Conservation (phyloP, 2,888 invertebrate genomes). For the Drosophila meridionalis region DNA sequence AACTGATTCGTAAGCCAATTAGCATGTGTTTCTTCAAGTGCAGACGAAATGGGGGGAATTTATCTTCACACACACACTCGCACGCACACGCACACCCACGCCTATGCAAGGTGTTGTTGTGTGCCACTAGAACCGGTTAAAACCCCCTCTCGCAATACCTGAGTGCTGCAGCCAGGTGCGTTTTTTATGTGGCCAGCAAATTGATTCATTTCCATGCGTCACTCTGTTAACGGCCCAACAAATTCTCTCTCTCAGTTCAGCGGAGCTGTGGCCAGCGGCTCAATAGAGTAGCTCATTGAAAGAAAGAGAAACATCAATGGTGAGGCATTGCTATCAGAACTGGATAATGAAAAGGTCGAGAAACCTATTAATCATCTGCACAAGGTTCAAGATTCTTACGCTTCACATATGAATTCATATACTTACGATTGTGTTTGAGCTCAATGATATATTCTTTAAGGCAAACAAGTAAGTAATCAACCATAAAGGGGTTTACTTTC, state of each 20-base stretch:
- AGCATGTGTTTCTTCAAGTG: slow-evolving; percentile 52
- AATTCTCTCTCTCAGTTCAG: slow-evolving; percentile 1
- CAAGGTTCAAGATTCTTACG: slow-evolving; percentile 27
- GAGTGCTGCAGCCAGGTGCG: slow-evolving; percentile 30
- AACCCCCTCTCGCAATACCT: background rate
- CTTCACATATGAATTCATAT: slow-evolving; percentile 2
- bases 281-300: background rate
- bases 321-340: background rate
- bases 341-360: slow-evolving; percentile 14
- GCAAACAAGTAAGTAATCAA: slow-evolving; percentile 36
- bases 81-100: slow-evolving; percentile 19
- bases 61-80: slow-evolving; percentile 30
- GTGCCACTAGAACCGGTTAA: slow-evolving; percentile 45
- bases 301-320: slow-evolving; percentile 1
- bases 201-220: slow-evolving; percentile 50
- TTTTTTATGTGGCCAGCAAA: slow-evolving; percentile 38
- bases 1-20: slow-evolving; percentile 73
- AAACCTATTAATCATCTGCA: slow-evolving; percentile 44
- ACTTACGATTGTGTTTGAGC: slow-evolving; percentile 2
- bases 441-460: background rate
- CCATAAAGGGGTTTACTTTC: slow-evolving; percentile 4
- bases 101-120: slow-evolving; percentile 49
- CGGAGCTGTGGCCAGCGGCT: slow-evolving; percentile 35
- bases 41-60: slow-evolving; percentile 7
- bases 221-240: slow-evolving; percentile 12